Conservation (phyloP, 2,888 invertebrate genomes). For the Fabriciana adippe region DNA sequence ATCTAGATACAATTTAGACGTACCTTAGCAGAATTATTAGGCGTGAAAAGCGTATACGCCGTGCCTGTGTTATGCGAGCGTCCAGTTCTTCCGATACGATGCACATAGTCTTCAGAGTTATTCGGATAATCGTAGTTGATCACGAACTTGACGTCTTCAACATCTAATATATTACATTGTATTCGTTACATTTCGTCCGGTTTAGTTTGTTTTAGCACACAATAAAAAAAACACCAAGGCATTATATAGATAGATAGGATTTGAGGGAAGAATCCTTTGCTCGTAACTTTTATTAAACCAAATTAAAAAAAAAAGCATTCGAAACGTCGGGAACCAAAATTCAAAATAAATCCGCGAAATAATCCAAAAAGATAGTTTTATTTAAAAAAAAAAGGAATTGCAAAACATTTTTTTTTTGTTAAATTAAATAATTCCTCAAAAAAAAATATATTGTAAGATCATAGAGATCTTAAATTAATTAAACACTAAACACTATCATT, state of each 20-base stretch:
- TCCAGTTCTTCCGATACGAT: constrained; percentile 97
- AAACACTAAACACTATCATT: too few relatives aligned
- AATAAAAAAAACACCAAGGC: constrained; percentile 20
- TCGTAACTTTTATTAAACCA: neutral
- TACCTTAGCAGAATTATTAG: constrained; percentile 91
- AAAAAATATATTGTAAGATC: neutral
- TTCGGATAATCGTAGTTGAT: constrained; percentile 99
- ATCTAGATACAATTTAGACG: neutral
- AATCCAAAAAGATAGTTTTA: too few relatives aligned
- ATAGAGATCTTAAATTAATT: too few relatives aligned
- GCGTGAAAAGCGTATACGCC: constrained; percentile 98
- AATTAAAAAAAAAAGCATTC: too few relatives aligned
- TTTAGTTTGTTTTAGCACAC: constrained; percentile 43
- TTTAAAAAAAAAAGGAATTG: too few relatives aligned
- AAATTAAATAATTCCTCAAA: neutral
- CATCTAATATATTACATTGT: constrained; percentile 85
- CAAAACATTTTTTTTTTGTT: too few relatives aligned
- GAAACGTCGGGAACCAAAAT: too few relatives aligned
- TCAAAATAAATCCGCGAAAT: too few relatives aligned
- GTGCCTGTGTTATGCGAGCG: constrained; percentile 96
- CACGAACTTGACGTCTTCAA: constrained; percentile 99
- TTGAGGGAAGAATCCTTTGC: constrained; percentile 10
- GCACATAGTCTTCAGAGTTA: constrained; percentile 98
- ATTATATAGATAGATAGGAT: constrained; percentile 13
- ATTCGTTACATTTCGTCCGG: neutral